Base-by-base conservation (phyloP, 2,113 vertebrate species). In the Pseudorasbora parva region DNA sequence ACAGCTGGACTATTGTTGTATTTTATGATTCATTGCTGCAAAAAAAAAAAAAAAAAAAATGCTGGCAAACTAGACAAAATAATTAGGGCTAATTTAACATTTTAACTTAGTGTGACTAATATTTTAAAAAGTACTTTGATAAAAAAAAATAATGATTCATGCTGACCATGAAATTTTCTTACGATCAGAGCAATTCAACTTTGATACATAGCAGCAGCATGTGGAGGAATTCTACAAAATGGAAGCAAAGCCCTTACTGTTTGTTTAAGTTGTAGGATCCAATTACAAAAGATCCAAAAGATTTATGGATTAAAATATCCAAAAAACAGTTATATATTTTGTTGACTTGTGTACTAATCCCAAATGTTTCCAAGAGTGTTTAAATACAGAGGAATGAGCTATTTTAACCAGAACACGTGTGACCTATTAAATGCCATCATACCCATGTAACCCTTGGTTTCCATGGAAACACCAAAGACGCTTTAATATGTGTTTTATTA, bases 1-100 rank as follows among this genome's bases (percentile, higher is more conserved):
- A 90, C 86, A 85, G 88, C 83, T 86, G 54, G 81, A 90, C 9
- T 92, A 90, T 51, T 51, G 23, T 27, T 19, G 25, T 23, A 47
- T 84, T 84, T 82, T 83, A 85, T 83, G 75, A 78, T 86, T 69
- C 54, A 41, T 66, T 62, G 33, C 59, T 8, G 8, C 25, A 23
- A 30, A 43, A 27, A 9, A 51, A 6, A 15, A 49, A 49, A 45
- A 11, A 10, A 45, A 33, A 17, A 66, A 33, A 15, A 66, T 8
- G 25, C 17, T 23, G n/a, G 43, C 68, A 21, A 30, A 69, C 71
- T 1, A 73, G 43, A 27, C 14, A 11, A 49, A 47, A 73, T 49
- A 73, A 9, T 49, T 27, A 8, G 71, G 23, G 12, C 3, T 47
- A 2, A 27, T 47, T 73, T 43, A 12, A 41, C n/a, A 1, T 73